Percentiles rank a stretch among this genome's conserved stretches.
Conservation (phyloP, 1,140 invertebrate species). For the Zaprionus gabonicus region DNA sequence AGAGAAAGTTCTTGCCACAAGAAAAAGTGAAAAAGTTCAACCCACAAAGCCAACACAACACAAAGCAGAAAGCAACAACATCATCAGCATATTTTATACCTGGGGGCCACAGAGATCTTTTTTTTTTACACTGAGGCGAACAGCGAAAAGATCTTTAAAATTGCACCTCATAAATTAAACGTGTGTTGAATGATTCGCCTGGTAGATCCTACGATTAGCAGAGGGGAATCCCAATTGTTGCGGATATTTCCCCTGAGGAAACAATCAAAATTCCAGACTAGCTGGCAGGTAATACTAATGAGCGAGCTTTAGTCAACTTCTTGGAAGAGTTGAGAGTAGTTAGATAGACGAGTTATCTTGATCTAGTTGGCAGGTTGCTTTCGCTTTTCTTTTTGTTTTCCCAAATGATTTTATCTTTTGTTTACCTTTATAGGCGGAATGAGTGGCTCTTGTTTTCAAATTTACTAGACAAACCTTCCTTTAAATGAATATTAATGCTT, state of each 20-base stretch:
- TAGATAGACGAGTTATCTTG: neutral
- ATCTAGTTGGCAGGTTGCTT: neutral
- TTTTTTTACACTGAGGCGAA: slow-evolving; percentile 40
- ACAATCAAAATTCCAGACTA: neutral
- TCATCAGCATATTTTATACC: slow-evolving; percentile 39
- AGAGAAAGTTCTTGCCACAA: slow-evolving; percentile 82
- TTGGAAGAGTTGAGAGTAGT: too few species aligned
- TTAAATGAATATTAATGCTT: neutral
- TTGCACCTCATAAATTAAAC: slow-evolving; percentile 76
- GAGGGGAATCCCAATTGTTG: neutral
- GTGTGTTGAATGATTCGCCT: slow-evolving; percentile 49
- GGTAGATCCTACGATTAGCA: slow-evolving; percentile 2
- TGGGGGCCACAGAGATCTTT: slow-evolving; percentile 48
- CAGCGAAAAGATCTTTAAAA: slow-evolving; percentile 54
- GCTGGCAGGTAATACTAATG: too few species aligned
- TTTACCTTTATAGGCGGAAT: neutral
- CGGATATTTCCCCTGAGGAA: too few species aligned
- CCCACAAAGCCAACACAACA: neutral
- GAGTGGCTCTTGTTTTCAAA: neutral
- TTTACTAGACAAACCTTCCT: neutral
- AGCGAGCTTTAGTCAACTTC: neutral
- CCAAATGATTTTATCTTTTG: neutral
- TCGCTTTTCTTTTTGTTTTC: neutral
- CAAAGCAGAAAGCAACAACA: neutral
- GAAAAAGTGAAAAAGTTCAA: slow-evolving; percentile 72